phyloP scores from a whole-genome alignment of 2,797 vertebrate species.

The Sebastes hubbsi region DNA sequence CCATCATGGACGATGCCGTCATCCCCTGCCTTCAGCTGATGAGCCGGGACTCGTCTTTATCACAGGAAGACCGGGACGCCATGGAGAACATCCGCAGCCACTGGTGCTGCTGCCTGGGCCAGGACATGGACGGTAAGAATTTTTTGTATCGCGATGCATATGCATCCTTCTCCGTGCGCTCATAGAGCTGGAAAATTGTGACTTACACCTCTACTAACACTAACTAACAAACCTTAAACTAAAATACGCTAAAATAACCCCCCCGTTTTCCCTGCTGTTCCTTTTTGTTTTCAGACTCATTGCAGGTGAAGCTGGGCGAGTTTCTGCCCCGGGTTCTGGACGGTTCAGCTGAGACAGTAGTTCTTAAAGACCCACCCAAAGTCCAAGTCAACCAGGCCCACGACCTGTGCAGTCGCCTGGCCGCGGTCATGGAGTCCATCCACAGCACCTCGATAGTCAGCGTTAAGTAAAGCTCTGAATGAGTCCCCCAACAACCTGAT shows the following conservation, averaged over 20 bases:
- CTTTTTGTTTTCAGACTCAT: slow-evolving; percentile 79
- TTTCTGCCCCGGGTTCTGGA: slow-evolving; percentile 94
- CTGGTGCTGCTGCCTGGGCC: slow-evolving; percentile 95
- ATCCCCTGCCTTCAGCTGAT: slow-evolving; percentile 97
- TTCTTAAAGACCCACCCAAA: slow-evolving; percentile 94
- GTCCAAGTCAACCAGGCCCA: slow-evolving; percentile 91
- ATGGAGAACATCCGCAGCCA: slow-evolving; percentile 91
- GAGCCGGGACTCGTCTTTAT: slow-evolving; percentile 81
- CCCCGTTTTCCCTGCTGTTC: neutral
- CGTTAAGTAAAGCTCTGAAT: slow-evolving; percentile 81
- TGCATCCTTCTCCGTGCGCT: neutral
- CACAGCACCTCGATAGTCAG: slow-evolving; percentile 85
- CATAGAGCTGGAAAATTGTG: neutral
- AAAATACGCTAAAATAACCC: neutral
- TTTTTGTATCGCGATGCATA: too few relatives aligned
- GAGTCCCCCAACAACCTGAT: neutral
- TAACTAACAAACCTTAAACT: neutral
- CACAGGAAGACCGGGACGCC: slow-evolving; percentile 89
- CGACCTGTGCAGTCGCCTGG: slow-evolving; percentile 94
- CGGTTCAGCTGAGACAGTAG: slow-evolving; percentile 86
- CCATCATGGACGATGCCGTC: slow-evolving; percentile 91
- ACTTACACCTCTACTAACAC: neutral
- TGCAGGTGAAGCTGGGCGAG: slow-evolving; percentile 91
- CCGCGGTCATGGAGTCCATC: slow-evolving; percentile 96
- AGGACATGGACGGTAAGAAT: slow-evolving; percentile 90